phyloP scores from a whole-genome alignment of 2,888 invertebrate genomes.

The Coleophora flavipennella region DNA sequence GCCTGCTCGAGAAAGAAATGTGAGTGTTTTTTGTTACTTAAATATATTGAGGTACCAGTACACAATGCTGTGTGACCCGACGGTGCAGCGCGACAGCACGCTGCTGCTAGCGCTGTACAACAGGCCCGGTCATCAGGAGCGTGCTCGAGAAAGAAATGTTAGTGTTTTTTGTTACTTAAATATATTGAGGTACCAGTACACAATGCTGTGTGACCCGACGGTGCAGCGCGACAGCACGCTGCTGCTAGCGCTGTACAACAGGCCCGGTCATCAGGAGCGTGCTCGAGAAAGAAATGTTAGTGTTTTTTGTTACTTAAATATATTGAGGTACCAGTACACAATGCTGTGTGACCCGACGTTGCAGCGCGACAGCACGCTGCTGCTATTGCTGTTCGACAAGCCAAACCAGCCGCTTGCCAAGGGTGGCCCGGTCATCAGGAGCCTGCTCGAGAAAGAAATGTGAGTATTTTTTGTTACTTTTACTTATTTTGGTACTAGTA shows the following conservation, averaged over 20 bases:
- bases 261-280: constrained; percentile 81
- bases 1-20: constrained; percentile 87
- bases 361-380: constrained; percentile 71
- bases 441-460: constrained; percentile 87
- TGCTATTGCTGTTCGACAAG: constrained; percentile 93
- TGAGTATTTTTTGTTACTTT: no score
- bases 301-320: not conserved
- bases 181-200: constrained; percentile 81
- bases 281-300: constrained; percentile 89
- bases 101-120: constrained; percentile 90
- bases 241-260: constrained; percentile 90
- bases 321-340: no score
- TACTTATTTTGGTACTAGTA: constrained; percentile 87
- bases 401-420: constrained; percentile 93
- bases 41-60: constrained; percentile 87
- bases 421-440: constrained; percentile 83
- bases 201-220: constrained; percentile 81
- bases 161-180: not conserved
- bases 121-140: constrained; percentile 82
- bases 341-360: no score
- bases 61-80: constrained; percentile 83
- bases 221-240: constrained; percentile 74
- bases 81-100: constrained; percentile 72
- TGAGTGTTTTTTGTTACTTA: no score
- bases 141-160: constrained; percentile 91